Base-by-base conservation (phyloP, 2,113 vertebrate species). In the Xiphophorus maculatus region DNA sequence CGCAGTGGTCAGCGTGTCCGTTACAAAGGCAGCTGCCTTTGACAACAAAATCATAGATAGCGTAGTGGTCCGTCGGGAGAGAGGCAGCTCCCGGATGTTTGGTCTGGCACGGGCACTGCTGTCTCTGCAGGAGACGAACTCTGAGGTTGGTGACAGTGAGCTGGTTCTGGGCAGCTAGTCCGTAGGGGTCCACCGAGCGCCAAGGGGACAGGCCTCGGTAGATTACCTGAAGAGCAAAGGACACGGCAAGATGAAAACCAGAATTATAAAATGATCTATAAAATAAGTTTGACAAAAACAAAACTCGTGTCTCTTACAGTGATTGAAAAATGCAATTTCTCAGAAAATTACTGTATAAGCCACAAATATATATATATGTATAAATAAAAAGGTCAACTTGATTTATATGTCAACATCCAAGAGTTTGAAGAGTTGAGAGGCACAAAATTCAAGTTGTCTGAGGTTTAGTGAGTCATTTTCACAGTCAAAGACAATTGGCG, bases 11-110 rank as follows among this genome's bases (percentile, higher is more conserved):
- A 0, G 97, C 96, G 0, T 98, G 97, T 80, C 97, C 97, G 0
- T 97, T 96, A 86, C 97, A 98, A 87, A 97, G 96, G 86, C 96
- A 98, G 84, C 96, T 98, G 81, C 97, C 97, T 90, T 97, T 97
- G 66, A 96, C 95, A 1, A 98, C 96, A 85, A 98, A 97, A 79
- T 98, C 96, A 0, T 97, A 98, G 89, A 98, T 40, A 3, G 96
- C 96, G 0, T 96, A 97, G 87, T 97, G 95, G 11, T 91, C 91
- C 2, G 93, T 74, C 0, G 90, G 92, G 0, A 89, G 91, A 15
- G 84, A 84, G 70, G 88, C 88, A 10, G 73, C 44, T 0, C 71
- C 77, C 1, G 91, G 51, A n/a, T 90, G 4, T 37, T 85, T 87
- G 77, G 82, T 2, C 65, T 94, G 89, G 82, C 96, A 97, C 44